Conservation (phyloP, 2,888 invertebrate genomes). For the Stenurella melanura region DNA sequence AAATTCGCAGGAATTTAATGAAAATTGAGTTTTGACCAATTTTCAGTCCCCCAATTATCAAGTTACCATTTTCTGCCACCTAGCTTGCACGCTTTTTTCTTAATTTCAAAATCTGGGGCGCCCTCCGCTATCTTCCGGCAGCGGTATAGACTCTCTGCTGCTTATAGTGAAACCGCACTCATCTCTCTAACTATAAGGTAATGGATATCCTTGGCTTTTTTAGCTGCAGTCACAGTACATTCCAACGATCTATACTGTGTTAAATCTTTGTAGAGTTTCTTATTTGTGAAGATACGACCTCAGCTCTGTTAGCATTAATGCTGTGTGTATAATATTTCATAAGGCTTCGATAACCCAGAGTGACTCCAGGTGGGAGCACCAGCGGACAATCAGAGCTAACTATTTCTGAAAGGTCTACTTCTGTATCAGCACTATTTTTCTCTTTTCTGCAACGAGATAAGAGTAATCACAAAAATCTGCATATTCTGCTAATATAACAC, state of each 20-base stretch:
- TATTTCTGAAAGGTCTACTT: constrained; percentile 80
- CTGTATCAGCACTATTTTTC: constrained; percentile 79
- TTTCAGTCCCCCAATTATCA: too few species aligned
- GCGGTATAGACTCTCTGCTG: too few species aligned
- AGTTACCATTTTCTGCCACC: too few species aligned
- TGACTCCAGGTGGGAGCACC: constrained; percentile 94
- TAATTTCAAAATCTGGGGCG: too few species aligned
- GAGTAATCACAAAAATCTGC: constrained; percentile 96
- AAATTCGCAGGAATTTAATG: too few species aligned
- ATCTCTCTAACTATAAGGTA: too few species aligned
- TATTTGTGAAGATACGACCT: constrained; percentile 78
- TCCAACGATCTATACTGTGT: constrained; percentile 90
- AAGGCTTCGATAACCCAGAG: constrained; percentile 94
- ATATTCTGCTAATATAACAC: constrained; percentile 91
- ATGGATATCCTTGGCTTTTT: constrained; percentile 89
- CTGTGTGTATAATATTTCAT: constrained; percentile 93
- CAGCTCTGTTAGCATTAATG: constrained; percentile 79
- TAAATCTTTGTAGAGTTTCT: constrained; percentile 82
- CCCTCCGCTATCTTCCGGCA: too few species aligned
- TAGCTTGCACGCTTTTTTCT: too few species aligned
- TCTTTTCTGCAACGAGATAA: constrained; percentile 81
- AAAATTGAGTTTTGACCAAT: too few species aligned
- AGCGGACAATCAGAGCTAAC: constrained; percentile 90
- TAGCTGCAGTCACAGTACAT: constrained; percentile 88
- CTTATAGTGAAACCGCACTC: too few species aligned